Evolutionary conservation across 2,113 vertebrate species (phyloP).

Genomic region (Micromys minutus): DNA sequence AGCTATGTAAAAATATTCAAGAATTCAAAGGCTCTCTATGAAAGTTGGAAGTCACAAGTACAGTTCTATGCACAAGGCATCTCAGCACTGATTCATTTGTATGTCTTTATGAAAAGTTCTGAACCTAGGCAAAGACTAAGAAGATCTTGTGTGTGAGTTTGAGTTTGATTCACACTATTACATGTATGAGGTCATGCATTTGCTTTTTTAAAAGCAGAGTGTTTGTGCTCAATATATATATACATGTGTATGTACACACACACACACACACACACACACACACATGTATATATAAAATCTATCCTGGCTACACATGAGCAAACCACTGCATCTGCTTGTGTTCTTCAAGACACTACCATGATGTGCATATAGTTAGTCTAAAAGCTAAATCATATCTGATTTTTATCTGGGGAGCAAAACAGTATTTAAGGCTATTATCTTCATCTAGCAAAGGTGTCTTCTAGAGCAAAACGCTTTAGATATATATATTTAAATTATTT

Average conservation of each 20-base stretch:
- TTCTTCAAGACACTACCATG: conserved; percentile 76
- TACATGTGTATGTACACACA: too few species aligned
- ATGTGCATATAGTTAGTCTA: conserved; percentile 78
- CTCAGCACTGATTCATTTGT: conserved; percentile 64
- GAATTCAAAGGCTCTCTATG: conserved; percentile 82
- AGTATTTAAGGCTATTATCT: conserved; percentile 62
- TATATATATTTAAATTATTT: conserved; percentile 74
- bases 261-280: too few species aligned
- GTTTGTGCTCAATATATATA: neutral
- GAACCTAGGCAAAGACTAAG: conserved; percentile 59
- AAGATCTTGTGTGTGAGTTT: conserved; percentile 59
- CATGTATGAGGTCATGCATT: conserved; percentile 59
- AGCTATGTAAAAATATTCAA: conserved; percentile 83
- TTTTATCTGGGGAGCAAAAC: conserved; percentile 74
- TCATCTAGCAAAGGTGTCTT: conserved; percentile 54
- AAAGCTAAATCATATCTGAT: conserved; percentile 82
- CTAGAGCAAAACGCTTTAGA: conserved; percentile 71
- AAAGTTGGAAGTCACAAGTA: conserved; percentile 84
- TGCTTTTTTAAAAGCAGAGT: neutral
- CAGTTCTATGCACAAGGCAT: conserved; percentile 55
- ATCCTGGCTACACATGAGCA: conserved; percentile 74
- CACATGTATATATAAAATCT: too few species aligned
- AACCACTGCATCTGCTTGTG: conserved; percentile 75
- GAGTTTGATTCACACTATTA: conserved; percentile 40
- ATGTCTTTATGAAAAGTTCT: conserved; percentile 48